Conservation (phyloP, 2,797 vertebrate genomes). For the Loriculus beryllinus region DNA sequence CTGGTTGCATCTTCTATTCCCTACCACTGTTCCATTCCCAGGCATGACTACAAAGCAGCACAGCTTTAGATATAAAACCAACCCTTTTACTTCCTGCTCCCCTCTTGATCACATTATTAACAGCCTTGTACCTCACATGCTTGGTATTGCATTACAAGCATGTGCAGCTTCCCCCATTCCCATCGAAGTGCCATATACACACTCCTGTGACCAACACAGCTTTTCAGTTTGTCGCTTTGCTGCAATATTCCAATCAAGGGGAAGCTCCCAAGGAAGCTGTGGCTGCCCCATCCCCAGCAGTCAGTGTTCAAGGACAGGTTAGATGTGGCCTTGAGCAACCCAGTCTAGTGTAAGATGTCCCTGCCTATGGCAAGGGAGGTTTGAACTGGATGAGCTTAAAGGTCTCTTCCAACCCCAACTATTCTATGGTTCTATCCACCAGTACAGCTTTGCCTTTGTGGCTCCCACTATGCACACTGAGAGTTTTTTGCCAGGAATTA, state of each 20-base stretch:
- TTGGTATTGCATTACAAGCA: rapidly evolving
- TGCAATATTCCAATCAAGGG: not conserved
- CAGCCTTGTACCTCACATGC: no score
- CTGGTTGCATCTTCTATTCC: not conserved
- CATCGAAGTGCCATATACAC: rapidly evolving
- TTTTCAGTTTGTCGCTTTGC: not conserved
- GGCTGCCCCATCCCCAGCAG: not conserved
- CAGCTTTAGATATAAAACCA: not conserved
- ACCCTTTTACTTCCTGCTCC: not conserved
- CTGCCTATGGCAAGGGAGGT: not conserved
- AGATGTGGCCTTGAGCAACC: not conserved
- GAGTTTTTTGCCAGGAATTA: not conserved
- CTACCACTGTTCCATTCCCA: not conserved
- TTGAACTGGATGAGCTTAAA: not conserved
- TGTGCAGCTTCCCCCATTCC: not conserved
- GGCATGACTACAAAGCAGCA: not conserved
- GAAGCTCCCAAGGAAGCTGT: not conserved
- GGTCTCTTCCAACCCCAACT: not conserved
- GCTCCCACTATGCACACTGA: rapidly evolving
- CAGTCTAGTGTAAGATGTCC: not conserved
- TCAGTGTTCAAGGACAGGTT: not conserved
- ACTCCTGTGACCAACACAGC: rapidly evolving
- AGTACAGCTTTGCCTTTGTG: rapidly evolving
- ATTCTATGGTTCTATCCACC: not conserved
- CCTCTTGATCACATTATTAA: rapidly evolving